These are phyloP conservation scores for Hylyphantes graminicola DNA, from an alignment of 1,140 invertebrate species.

Conservation along the genomic window DNA sequence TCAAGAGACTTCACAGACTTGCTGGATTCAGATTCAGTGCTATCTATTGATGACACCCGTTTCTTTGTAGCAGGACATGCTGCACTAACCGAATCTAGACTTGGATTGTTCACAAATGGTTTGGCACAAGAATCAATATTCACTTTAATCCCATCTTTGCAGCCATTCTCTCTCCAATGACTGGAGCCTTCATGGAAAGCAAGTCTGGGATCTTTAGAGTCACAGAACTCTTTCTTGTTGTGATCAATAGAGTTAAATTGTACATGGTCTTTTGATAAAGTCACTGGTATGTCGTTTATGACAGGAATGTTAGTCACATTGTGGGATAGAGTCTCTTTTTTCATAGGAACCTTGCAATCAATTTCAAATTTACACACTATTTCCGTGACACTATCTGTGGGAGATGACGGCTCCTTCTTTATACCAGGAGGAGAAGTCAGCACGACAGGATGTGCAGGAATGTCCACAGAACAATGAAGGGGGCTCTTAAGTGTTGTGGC, in stretches of 20 bases:
- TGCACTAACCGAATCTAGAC: constrained; percentile 28
- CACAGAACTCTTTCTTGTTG: constrained; percentile 55
- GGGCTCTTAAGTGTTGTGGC: constrained; percentile 46
- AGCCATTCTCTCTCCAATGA: constrained; percentile 47
- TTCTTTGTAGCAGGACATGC: constrained; percentile 54
- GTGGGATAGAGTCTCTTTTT: constrained; percentile 17
- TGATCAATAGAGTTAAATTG: constrained; percentile 39
- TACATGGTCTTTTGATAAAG: constrained; percentile 41
- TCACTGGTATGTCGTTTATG: constrained; percentile 5
- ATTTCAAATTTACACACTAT: constrained; percentile 39
- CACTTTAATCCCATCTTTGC: constrained; percentile 43
- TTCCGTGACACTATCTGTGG: constrained; percentile 43
- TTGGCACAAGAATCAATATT: constrained; percentile 47
- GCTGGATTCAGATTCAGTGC: constrained; percentile 69
- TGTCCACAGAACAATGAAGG: constrained; percentile 32
- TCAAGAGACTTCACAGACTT: constrained; percentile 57
- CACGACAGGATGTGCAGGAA: constrained; percentile 26
- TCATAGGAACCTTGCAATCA: constrained; percentile 35
- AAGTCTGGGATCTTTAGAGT: constrained; percentile 33
- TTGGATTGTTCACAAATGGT: constrained; percentile 24
- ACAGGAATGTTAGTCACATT: constrained; percentile 44
- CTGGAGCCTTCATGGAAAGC: constrained; percentile 33
- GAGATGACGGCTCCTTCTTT: constrained; percentile 47
- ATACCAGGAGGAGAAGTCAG: constrained; percentile 41
- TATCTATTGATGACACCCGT: constrained; percentile 77